Evolutionary conservation across 2,888 invertebrate genomes (phyloP).

Genomic region (Neuroscelio doddi): DNA sequence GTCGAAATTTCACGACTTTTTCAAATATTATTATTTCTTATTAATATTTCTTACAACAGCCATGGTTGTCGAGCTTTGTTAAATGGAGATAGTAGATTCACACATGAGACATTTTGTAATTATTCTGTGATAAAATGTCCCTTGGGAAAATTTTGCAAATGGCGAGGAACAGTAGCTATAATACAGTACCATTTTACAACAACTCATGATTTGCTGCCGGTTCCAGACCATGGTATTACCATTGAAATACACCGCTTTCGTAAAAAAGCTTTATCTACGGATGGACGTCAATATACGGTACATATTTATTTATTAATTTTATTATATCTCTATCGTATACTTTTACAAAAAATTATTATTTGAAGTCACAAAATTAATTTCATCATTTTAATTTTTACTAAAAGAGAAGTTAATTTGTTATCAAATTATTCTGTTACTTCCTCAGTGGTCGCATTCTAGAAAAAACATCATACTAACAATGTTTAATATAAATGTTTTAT

Average conservation of each 20-base stretch:
- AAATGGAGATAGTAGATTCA: conserved; percentile 44
- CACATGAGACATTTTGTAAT: conserved; percentile 52
- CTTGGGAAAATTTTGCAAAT: conserved; percentile 25
- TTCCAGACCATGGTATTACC: conserved; percentile 47
- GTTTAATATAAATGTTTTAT: no score
- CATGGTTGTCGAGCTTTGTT: conserved; percentile 50
- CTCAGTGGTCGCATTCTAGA: no score
- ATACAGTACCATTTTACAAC: conserved; percentile 49
- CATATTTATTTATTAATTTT: conserved; percentile 9
- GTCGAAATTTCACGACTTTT: no score
- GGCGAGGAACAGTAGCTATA: conserved; percentile 18
- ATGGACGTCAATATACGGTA: conserved; percentile 52
- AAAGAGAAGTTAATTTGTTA: no score
- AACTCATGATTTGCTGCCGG: conserved; percentile 48
- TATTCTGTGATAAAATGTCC: conserved; percentile 48
- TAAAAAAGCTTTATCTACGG: conserved; percentile 34
- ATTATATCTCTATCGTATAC: no score
- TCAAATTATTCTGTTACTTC: no score
- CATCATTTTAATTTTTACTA: no score
- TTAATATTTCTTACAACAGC: conserved; percentile 35
- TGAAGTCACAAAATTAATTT: no score
- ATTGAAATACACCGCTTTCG: conserved; percentile 53
- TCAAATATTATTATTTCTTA: no score
- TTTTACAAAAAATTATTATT: no score
- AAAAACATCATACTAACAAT: no score